Base-by-base conservation (phyloP, 1,140 invertebrate genomes). In the Drosophila lini region DNA sequence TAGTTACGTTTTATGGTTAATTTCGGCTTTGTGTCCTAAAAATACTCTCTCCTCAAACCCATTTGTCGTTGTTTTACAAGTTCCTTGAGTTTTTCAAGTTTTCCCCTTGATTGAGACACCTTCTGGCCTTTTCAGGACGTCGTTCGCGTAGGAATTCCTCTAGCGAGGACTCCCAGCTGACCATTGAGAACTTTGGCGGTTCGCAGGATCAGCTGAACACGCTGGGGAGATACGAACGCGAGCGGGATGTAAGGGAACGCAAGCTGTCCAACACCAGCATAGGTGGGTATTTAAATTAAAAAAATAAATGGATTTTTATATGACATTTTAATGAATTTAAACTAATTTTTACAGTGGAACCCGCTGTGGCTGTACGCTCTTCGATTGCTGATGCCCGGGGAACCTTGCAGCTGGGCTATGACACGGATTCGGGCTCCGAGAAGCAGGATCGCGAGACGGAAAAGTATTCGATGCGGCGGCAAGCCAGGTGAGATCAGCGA, bases 111-210 rank as follows among this genome's bases (percentile, higher is more conserved):
- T 52, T 38, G 32, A 38, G 31, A 22, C 7, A 13, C 10, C 28
- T 38, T 25, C 45, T 50, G 34, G 8, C 34, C 8, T 15, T 85
- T 86, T 52, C 71, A 92, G 92, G 94, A 3, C 94, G 97, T 47
- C 94, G 97, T 32, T 97, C 97, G 10, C 93, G 97, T 36, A 94
- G 97, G 47, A 97, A 97, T 91, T 98, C 97, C 45, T 94, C 97
- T 50, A 95, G 96, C 41, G 97, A 98, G 86, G 97, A 98, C 88
- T 97, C 97, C 32, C 96, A 97, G 92, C 93, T 98, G 68, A 98
- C 97, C 0, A 96, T 98, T 32, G 97, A 98, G 93, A 98, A 98
- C 92, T 97, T 98, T 93, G 97, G 97, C 32, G 97, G 97, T 50
- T 96, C 95, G 80, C 96, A 97, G 94, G 97, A 96, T 91, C 94